Evolutionary conservation across 2,113 vertebrate genomes (phyloP).

Genomic region (Clarias macrocephalus): DNA sequence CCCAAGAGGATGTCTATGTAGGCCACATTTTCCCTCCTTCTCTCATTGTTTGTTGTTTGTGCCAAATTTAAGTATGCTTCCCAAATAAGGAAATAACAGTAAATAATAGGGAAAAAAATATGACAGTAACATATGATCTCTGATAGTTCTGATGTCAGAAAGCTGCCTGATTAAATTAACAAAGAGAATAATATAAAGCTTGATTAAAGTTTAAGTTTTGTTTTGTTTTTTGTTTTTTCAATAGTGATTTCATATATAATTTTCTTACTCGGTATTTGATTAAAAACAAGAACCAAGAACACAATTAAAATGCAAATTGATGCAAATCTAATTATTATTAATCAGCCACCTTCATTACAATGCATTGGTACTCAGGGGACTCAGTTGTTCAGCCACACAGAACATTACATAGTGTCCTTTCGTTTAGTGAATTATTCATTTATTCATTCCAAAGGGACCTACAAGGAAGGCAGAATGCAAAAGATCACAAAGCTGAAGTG

Average conservation of each 20-base stretch:
- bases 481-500: not conserved
- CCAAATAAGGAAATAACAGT: not conserved
- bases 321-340: not conserved
- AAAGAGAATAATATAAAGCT: not conserved
- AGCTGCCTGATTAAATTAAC: not conserved
- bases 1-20: not conserved
- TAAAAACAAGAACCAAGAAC: not conserved
- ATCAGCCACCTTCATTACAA: not conserved
- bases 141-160: not conserved
- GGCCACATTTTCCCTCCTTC: not conserved
- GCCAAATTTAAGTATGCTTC: not conserved
- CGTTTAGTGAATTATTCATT: not conserved
- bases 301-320: not conserved
- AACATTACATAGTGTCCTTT: not conserved
- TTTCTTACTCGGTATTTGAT: not conserved
- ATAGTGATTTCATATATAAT: not conserved
- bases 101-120: not conserved
- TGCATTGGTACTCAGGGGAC: not conserved
- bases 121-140: not conserved
- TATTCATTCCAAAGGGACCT: not conserved
- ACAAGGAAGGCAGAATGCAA: not conserved
- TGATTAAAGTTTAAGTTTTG: not conserved
- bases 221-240: not conserved
- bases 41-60: not conserved
- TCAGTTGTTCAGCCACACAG: not conserved